phyloP scores from a whole-genome alignment of 2,113 vertebrate species.

The Catharus fuscescens region DNA sequence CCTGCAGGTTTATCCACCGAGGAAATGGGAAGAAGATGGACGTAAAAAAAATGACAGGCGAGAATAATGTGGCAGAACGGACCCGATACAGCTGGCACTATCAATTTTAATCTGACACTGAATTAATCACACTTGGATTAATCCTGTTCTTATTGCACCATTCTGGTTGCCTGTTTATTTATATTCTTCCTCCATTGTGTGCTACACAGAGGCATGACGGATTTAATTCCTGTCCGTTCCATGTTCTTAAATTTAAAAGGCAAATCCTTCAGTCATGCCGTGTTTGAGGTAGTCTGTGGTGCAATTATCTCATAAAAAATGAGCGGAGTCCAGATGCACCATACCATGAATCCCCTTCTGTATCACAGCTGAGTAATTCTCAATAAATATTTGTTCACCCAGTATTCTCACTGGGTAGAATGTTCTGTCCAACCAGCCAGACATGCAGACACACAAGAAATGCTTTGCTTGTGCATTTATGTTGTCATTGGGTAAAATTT shows the following conservation, averaged over 20 bases:
- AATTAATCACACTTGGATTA: conserved; percentile 87
- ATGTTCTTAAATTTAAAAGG: conserved; percentile 79
- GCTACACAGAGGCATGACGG: conserved; percentile 78
- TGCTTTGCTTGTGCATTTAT: neutral
- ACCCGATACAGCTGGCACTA: conserved; percentile 89
- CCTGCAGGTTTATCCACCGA: conserved; percentile 81
- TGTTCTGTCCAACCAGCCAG: neutral
- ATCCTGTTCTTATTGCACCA: conserved; percentile 76
- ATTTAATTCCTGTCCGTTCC: conserved; percentile 79
- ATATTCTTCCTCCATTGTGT: conserved; percentile 73
- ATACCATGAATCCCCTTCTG: conserved; percentile 73
- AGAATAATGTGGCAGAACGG: conserved; percentile 72
- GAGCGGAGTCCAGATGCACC: conserved; percentile 76
- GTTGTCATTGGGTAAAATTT: neutral
- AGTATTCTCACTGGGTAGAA: conserved; percentile 67
- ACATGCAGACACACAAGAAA: neutral
- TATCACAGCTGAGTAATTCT: conserved; percentile 81
- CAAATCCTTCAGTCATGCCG: conserved; percentile 63
- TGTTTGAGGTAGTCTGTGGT: conserved; percentile 72
- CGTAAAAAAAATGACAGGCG: conserved; percentile 51
- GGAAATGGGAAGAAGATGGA: conserved; percentile 70
- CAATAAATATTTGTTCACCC: conserved; percentile 92
- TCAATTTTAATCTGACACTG: conserved; percentile 84
- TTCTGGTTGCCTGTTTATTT: conserved; percentile 79
- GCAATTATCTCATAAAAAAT: conserved; percentile 82